Base-by-base conservation (phyloP, 2,888 invertebrate genomes). In the Caenorhabditis auriculariae region DNA sequence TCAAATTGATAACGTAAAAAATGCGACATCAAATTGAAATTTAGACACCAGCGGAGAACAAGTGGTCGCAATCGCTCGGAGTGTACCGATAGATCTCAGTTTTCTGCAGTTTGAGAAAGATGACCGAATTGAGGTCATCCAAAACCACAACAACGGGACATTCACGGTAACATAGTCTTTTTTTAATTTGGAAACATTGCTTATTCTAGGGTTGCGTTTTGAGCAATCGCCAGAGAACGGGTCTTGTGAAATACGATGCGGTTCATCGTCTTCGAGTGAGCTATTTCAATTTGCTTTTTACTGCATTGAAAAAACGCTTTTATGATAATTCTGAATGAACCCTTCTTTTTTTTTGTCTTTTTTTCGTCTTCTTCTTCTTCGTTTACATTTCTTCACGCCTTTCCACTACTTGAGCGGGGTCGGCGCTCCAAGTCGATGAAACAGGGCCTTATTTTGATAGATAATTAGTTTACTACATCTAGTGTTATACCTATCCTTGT, bases 81-180 rank as follows among this genome's bases (percentile, higher is more conserved):
- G 53, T 29, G 37, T 28, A 2, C 62, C 60, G 17, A 37, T 46
- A 12, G 68, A 69, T 32, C 39, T 54, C 12, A 43, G 49, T 6
- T 65, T 44, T 23, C 37, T 72, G 1, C 55, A 59, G 4, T 59
- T 67, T 17, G 45, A 63, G 1, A 58, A 52, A 37, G 60, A 71
- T 17, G 77, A 76, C 44, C 43, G 66, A 4, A 59, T 77, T n/a
- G 75, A 74, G 49, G 65, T 77, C 4, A 39, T 74, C 3, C 59
- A 66, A 23, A 54, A 64, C 23, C 65, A 67, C 29, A 41, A 48
- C 2, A 63, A 32, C 9, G n/a, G 9, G n/a, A 9, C n/a, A 12
- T 32, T 32, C n/a, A 2, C n/a, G 19, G n/a, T 27, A 54, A 51
- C 21, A 28, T 24, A 15, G 12, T 7, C 38, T 4, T 9, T 12